Percentiles rank a stretch among this genome's conserved stretches.
Evolutionary conservation across 2,888 invertebrate genomes (phyloP).

Genomic region (Loripinus fragilis): DNA sequence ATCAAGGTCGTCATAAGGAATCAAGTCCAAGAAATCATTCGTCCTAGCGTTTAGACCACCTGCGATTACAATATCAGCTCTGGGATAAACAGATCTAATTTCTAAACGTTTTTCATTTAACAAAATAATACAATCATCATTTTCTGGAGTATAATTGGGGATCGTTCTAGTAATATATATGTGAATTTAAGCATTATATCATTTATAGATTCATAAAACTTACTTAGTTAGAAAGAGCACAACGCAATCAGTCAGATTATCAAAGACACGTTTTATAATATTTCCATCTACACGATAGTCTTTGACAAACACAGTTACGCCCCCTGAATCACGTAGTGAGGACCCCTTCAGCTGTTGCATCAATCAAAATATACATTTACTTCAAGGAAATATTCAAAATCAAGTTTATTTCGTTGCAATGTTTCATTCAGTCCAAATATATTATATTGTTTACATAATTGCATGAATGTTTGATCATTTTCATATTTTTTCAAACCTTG

Average conservation of each 20-base stretch:
- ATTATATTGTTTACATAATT: conserved; percentile 12
- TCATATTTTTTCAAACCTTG: conserved; percentile 10
- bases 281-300: not conserved
- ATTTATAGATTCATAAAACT: not conserved
- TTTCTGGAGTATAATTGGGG: conserved; percentile 24
- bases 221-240: not conserved
- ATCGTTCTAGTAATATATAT: conserved; percentile 35
- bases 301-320: too few relatives aligned
- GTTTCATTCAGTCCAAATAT: conserved; percentile 23
- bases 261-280: too few relatives aligned
- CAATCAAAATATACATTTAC: conserved; percentile 29
- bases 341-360: conserved; percentile 9
- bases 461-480: not conserved
- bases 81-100: too few relatives aligned
- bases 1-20: conserved; percentile 30
- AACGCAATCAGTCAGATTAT: too few relatives aligned
- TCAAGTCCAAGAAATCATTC: conserved; percentile 29
- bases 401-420: conserved; percentile 17
- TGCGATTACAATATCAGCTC: conserved; percentile 28
- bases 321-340: conserved; percentile 19
- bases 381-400: conserved; percentile 19
- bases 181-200: conserved; percentile 23
- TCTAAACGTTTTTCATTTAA: too few relatives aligned
- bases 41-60: conserved; percentile 44
- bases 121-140: conserved; percentile 29